Evolutionary conservation across 2,113 vertebrate genomes (phyloP).

Genomic region (Corapipo altera): DNA sequence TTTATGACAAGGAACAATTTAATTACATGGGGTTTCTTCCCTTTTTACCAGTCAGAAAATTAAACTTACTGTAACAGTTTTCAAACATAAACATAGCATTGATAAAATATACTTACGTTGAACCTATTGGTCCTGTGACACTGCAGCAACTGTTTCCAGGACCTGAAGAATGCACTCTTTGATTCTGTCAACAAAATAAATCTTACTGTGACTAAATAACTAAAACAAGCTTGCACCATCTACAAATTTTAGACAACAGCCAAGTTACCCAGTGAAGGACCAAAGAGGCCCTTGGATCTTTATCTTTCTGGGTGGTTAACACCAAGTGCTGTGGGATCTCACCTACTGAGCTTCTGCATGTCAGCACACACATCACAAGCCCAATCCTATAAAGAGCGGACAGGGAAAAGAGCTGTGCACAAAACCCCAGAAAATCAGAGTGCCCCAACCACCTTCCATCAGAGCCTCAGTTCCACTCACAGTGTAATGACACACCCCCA

Average conservation of each 20-base stretch:
- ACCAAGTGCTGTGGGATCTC: background rate
- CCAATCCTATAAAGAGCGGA: background rate
- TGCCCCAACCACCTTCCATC: background rate
- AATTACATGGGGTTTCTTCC: background rate
- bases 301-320: background rate
- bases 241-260: background rate
- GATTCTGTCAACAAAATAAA: conserved; percentile 59
- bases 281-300: background rate
- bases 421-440: background rate
- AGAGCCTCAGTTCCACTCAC: background rate
- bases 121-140: background rate
- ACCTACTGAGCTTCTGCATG: background rate
- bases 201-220: background rate
- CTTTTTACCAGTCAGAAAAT: background rate
- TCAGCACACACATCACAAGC: background rate
- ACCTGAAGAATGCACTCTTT: background rate
- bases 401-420: background rate
- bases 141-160: background rate
- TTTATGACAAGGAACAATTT: background rate
- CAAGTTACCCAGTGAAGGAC: background rate
- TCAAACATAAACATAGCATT: background rate
- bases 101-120: conserved; percentile 61
- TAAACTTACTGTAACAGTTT: background rate
- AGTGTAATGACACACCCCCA: background rate
- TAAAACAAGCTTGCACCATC: background rate